These are phyloP conservation scores for Agrotis exclamationis DNA, from an alignment of 2,888 invertebrate species.

Conservation along the genomic window DNA sequence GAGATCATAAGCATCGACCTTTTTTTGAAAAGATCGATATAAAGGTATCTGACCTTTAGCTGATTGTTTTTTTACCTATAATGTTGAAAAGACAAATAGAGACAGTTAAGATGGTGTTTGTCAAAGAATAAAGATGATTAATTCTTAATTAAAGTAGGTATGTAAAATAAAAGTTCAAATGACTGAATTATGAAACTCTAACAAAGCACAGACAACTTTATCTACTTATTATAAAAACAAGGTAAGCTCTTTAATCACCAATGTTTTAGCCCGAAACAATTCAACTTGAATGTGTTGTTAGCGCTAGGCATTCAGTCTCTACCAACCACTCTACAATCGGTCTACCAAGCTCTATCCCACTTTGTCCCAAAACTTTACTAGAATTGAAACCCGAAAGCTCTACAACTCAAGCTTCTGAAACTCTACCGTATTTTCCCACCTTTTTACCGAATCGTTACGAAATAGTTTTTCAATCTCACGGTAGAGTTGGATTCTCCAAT, in stretches of 20 bases:
- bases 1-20: too few relatives aligned
- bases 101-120: too few relatives aligned
- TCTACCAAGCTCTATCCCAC: conserved; percentile 52
- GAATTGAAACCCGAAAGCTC: conserved; percentile 60
- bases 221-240: conserved; percentile 3
- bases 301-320: conserved; percentile 29
- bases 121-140: too few relatives aligned
- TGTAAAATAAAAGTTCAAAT: too few relatives aligned
- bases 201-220: background rate
- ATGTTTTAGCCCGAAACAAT: conserved; percentile 21
- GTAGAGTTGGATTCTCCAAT: conserved; percentile 46
- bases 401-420: conserved; percentile 56
- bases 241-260: background rate
- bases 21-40: too few relatives aligned
- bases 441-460: conserved; percentile 50
- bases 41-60: too few relatives aligned
- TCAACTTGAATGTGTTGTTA: conserved; percentile 27
- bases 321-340: conserved; percentile 44
- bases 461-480: conserved; percentile 62
- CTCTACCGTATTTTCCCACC: conserved; percentile 53
- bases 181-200: too few relatives aligned
- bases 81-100: too few relatives aligned
- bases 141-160: too few relatives aligned
- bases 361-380: conserved; percentile 55
- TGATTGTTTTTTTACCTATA: too few relatives aligned